Evolutionary conservation across 2,888 invertebrate species (phyloP), one percentile per base, ranked within the genome.

Genomic region (Graphium colonna): DNA sequence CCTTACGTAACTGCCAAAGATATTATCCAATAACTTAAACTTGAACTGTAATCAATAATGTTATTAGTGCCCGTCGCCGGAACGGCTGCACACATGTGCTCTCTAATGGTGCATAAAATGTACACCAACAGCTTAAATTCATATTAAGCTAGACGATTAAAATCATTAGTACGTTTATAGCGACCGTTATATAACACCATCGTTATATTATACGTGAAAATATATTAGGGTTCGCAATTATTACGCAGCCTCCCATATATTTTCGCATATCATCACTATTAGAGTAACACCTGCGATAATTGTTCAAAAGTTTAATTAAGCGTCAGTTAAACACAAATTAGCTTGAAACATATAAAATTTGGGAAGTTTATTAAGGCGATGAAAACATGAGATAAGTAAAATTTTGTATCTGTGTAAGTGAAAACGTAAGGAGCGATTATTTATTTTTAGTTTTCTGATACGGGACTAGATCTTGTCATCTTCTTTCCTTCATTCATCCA

Each of bases 51-150:
- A 53, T 54, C 49, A 49, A 54, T 54, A 49, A 39, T 33, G 40
- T 16, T 12, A 21, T 26, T 49, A 54, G 49, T 48, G 48, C 49
- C 15, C 36, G 47, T 44, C 53, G 44, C 48, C 56, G 54, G 60
- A 61, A 60, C 60, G 54, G 58, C 58, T 55, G 57, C 57, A 58
- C 58, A 59, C 51, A 48, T 58, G 45, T 56, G 62, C 55, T 56
- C 54, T 61, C 62, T 63, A 62, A 65, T 63, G 64, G 57, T 59
- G 60, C 62, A 60, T 55, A 61, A 62, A 64, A 60, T 54, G 60
- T 58, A 60, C 51, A 58, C 58, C 57, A 53, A 48, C 51, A 51
- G 57, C 54, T 55, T 43, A 52, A 54, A 50, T 56, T 41, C 51
- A 26, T 54, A 52, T 55, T 57, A 60, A 47, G 47, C 51, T 55